Evolutionary conservation across 2,797 vertebrate genomes (phyloP).

Genomic region (Epinephelus coioides): DNA sequence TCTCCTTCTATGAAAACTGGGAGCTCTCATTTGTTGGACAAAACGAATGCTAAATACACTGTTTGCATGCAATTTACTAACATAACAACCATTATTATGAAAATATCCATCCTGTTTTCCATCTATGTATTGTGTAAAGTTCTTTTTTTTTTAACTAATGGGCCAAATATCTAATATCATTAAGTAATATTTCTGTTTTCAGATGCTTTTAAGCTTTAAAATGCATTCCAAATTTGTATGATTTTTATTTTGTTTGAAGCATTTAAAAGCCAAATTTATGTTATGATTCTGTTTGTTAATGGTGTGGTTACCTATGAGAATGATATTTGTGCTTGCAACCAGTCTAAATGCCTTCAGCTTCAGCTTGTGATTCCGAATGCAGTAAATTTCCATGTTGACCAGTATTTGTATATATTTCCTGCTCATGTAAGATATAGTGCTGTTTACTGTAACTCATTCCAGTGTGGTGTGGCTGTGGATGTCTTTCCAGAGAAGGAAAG

Average conservation of each 20-base stretch:
- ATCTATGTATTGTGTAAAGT: conserved; percentile 46
- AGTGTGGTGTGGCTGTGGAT: conserved; percentile 50
- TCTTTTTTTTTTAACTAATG: conserved; percentile 50
- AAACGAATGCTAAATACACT: conserved; percentile 55
- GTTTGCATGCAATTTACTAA: conserved; percentile 80
- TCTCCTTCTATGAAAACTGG: conserved; percentile 35
- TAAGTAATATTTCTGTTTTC: conserved; percentile 32
- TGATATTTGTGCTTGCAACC: conserved; percentile 39
- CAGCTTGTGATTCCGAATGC: conserved; percentile 67
- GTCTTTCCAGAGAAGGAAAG: conserved; percentile 49
- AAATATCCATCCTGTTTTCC: conserved; percentile 46
- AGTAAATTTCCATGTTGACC: conserved; percentile 57
- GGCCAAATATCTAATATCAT: conserved; percentile 74
- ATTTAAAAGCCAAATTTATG: conserved; percentile 57
- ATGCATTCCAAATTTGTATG: conserved; percentile 67
- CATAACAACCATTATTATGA: conserved; percentile 49
- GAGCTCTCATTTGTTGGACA: conserved; percentile 42
- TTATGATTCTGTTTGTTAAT: conserved; percentile 21
- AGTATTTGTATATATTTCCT: conserved; percentile 68
- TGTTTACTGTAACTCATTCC: conserved; percentile 82
- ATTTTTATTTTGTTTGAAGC: conserved; percentile 41
- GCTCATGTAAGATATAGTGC: conserved; percentile 76
- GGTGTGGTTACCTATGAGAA: conserved; percentile 27
- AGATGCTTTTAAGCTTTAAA: conserved; percentile 72
- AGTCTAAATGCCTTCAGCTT: conserved; percentile 55